Evolutionary conservation across 2,797 vertebrate genomes (phyloP).

Genomic region (Protonibea diacanthus): DNA sequence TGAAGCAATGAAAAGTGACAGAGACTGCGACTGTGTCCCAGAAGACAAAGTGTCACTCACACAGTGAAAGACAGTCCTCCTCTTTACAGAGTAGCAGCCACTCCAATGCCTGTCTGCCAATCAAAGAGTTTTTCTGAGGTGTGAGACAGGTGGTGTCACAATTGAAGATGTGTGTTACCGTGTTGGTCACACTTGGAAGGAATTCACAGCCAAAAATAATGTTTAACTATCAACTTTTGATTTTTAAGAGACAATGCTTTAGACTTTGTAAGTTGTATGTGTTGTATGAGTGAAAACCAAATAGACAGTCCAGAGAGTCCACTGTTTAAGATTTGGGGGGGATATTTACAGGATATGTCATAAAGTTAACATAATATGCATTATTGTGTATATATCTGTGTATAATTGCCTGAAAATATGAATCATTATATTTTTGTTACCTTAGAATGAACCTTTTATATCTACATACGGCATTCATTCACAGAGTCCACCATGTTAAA

Average conservation of each 20-base stretch:
- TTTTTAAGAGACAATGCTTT: conserved; percentile 18
- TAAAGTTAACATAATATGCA: too few relatives aligned
- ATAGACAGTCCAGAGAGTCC: too few relatives aligned
- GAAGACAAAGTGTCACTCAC: conserved; percentile 68
- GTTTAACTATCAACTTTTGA: conserved; percentile 11
- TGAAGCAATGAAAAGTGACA: conserved; percentile 46
- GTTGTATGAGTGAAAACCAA: too few relatives aligned
- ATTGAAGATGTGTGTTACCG: conserved; percentile 28
- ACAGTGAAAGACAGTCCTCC: conserved; percentile 40
- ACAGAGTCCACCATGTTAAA: too few relatives aligned
- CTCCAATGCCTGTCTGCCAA: conserved; percentile 49
- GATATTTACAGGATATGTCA: too few relatives aligned
- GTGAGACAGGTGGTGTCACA: conserved; percentile 58
- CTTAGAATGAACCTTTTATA: too few relatives aligned
- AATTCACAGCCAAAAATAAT: conserved; percentile 18
- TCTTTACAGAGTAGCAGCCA: conserved; percentile 25
- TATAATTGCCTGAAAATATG: too few relatives aligned
- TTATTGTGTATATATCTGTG: too few relatives aligned
- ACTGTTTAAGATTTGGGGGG: too few relatives aligned
- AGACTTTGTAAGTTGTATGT: background rate
- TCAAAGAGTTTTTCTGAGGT: conserved; percentile 55
- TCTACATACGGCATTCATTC: too few relatives aligned
- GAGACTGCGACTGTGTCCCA: conserved; percentile 46
- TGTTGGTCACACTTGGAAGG: conserved; percentile 11
- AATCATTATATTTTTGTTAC: too few relatives aligned